Evolutionary conservation across 1,140 invertebrate genomes (phyloP).

Genomic region (Capitella teleta): DNA sequence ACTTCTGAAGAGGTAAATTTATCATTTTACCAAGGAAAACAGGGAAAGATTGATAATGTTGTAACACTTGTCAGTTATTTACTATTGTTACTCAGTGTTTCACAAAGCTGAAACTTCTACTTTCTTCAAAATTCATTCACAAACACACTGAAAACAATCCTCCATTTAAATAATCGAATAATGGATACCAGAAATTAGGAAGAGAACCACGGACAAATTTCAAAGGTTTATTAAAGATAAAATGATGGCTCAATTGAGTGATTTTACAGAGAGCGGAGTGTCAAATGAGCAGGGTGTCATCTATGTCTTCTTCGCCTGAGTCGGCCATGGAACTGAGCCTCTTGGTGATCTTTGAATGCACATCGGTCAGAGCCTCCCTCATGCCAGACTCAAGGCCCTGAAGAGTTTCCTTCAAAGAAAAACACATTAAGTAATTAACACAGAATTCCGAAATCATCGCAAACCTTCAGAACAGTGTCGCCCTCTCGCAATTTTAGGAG

Average conservation of each 20-base stretch:
- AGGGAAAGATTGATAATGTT: too few species aligned
- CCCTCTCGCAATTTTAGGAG: constrained; percentile 67
- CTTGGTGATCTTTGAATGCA: constrained; percentile 51
- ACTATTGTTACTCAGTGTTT: too few species aligned
- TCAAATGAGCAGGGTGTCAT: constrained; percentile 55
- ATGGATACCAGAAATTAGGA: background rate
- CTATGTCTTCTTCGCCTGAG: constrained; percentile 76
- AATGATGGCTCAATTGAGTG: background rate
- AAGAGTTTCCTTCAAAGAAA: background rate
- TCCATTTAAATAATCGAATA: too few species aligned
- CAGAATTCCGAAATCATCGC: constrained; percentile 7
- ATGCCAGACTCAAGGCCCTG: constrained; percentile 70
- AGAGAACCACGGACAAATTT: background rate
- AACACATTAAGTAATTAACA: background rate
- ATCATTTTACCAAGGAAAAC: too few species aligned
- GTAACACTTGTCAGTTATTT: too few species aligned
- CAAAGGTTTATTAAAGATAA: background rate
- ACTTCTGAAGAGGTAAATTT: too few species aligned
- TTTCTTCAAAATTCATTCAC: background rate
- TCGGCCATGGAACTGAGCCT: constrained; percentile 63
- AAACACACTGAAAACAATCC: background rate
- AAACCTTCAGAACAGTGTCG: constrained; percentile 63
- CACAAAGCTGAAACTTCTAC: background rate
- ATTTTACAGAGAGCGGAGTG: background rate
- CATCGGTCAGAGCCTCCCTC: constrained; percentile 73